These are phyloP conservation scores for Leucophenga varia DNA, from an alignment of 1,140 invertebrate genomes.

Conservation along the genomic window DNA sequence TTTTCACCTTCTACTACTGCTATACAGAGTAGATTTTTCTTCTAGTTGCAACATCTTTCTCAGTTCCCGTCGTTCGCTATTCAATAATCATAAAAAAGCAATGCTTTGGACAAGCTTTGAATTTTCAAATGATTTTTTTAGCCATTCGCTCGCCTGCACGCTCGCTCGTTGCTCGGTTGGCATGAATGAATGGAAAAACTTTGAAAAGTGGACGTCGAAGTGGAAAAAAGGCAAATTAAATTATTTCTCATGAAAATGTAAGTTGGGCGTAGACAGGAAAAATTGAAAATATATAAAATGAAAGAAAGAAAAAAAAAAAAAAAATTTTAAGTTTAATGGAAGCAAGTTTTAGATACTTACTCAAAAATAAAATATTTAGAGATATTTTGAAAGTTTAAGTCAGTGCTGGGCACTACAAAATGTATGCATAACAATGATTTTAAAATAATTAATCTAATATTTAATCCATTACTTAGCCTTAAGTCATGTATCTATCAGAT, in stretches of 20 bases:
- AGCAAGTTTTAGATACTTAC: too few species aligned
- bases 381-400: background rate
- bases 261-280: conserved; percentile 28
- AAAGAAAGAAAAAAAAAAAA: background rate
- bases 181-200: conserved; percentile 31
- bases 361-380: too few species aligned
- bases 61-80: too few species aligned
- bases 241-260: conserved; percentile 45
- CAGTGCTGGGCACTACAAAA: background rate
- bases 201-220: conserved; percentile 46
- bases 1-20: too few species aligned
- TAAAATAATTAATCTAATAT: too few species aligned
- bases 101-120: background rate
- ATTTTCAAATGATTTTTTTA: background rate
- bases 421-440: background rate
- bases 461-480: too few species aligned
- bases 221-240: conserved; percentile 48
- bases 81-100: background rate
- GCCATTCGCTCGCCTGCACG: too few species aligned
- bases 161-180: too few species aligned
- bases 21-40: too few species aligned
- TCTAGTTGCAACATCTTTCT: too few species aligned
- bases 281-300: conserved; percentile 11
- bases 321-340: background rate
- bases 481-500: too few species aligned